Evolutionary conservation across 2,797 vertebrate species (phyloP).

Genomic region (Hylomyscus alleni): DNA sequence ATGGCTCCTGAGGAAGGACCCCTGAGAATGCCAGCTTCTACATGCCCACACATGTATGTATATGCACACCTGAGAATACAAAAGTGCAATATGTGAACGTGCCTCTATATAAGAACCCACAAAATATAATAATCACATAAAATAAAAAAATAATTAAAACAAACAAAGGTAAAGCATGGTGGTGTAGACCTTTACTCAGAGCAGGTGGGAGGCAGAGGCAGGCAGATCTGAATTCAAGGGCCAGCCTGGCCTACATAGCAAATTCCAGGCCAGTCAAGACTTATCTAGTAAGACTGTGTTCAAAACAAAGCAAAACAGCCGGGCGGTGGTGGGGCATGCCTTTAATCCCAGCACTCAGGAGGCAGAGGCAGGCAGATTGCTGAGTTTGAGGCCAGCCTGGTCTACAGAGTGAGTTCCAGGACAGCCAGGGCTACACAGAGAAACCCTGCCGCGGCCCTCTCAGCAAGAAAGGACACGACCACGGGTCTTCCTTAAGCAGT

Average conservation of each 20-base stretch:
- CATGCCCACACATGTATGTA: no score
- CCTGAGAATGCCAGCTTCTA: neutral
- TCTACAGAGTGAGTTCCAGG: no score
- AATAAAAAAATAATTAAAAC: neutral
- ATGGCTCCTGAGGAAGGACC: neutral
- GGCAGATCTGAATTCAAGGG: neutral
- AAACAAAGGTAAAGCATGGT: neutral
- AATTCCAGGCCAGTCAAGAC: neutral
- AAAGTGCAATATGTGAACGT: no score
- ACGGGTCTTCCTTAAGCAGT: no score
- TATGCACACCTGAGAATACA: neutral
- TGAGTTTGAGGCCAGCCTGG: no score
- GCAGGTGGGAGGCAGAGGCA: neutral
- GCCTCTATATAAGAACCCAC: neutral
- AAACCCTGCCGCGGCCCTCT: no score
- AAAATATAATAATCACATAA: neutral
- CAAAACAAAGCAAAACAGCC: no score
- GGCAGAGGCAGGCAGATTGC: no score
- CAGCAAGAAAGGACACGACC: no score
- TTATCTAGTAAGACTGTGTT: neutral
- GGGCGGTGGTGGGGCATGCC: no score
- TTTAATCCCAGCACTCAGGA: no score
- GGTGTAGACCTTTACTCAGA: neutral
- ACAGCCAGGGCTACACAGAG: no score
- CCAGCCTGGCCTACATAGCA: neutral